These are phyloP conservation scores for Saxidomus purpurata DNA, from an alignment of 1,140 invertebrate genomes.

Conservation along the genomic window DNA sequence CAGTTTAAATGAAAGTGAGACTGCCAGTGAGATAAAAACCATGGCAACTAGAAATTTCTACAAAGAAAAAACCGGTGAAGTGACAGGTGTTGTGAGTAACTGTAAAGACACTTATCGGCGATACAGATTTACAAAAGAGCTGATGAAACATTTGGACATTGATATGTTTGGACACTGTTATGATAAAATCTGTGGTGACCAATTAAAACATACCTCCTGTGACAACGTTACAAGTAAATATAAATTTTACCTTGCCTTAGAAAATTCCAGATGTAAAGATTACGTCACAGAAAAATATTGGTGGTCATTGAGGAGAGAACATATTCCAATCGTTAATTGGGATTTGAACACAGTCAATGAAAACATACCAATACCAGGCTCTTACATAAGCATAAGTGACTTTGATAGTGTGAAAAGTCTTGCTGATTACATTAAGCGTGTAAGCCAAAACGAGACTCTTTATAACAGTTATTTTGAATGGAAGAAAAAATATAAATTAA, in stretches of 20 bases:
- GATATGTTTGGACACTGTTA: conserved; percentile 89
- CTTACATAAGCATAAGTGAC: conserved; percentile 97
- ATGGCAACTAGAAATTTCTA: conserved; percentile 40
- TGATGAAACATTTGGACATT: conserved; percentile 88
- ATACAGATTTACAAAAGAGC: conserved; percentile 87
- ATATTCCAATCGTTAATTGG: conserved; percentile 82
- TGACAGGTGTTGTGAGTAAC: conserved; percentile 90
- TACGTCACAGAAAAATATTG: conserved; percentile 86
- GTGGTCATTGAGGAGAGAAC: conserved; percentile 71
- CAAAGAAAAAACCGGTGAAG: conserved; percentile 76
- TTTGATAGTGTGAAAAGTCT: conserved; percentile 94
- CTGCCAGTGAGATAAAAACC: not conserved
- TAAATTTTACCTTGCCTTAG: conserved; percentile 92
- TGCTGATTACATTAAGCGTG: conserved; percentile 92
- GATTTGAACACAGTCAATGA: conserved; percentile 83
- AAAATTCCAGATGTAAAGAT: conserved; percentile 85
- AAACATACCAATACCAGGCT: conserved; percentile 89
- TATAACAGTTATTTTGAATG: conserved; percentile 85
- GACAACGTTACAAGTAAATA: conserved; percentile 89
- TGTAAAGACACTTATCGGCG: conserved; percentile 88
- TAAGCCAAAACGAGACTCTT: conserved; percentile 76
- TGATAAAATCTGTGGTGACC: conserved; percentile 73
- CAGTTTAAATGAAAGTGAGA: conserved; percentile 29
- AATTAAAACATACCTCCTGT: conserved; percentile 67
- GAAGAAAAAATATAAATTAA: conserved; percentile 69